phyloP scores from a whole-genome alignment of 2,113 vertebrate genomes.

The Austrofundulus limnaeus region DNA sequence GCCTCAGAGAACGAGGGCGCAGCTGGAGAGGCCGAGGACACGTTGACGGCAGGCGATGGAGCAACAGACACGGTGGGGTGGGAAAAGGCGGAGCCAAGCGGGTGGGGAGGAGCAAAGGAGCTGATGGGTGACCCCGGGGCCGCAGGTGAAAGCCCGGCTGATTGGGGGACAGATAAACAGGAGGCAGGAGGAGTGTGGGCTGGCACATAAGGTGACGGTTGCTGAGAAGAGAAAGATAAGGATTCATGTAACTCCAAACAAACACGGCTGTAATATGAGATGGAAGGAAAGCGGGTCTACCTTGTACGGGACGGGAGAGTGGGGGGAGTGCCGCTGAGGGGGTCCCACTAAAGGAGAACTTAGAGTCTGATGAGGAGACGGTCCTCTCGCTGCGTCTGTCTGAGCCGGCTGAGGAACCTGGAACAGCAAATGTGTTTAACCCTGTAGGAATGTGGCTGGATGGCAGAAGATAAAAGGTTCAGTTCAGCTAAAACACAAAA shows the following conservation, averaged over 20 bases:
- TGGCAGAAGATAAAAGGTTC: background rate
- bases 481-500: background rate
- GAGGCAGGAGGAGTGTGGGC: constrained; percentile 9
- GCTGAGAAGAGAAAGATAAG: constrained; percentile 48
- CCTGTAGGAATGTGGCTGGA: background rate
- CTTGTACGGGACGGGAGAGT: constrained; percentile 80
- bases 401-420: constrained; percentile 36
- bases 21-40: constrained; percentile 23
- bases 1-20: constrained; percentile 30
- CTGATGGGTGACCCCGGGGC: constrained; percentile 34
- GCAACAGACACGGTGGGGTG: constrained; percentile 8
- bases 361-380: constrained; percentile 41
- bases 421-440: background rate
- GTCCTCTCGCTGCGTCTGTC: constrained; percentile 27
- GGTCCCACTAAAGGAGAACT: constrained; percentile 13
- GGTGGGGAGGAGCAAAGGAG: constrained; percentile 29
- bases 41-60: constrained; percentile 12
- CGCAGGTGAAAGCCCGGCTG: constrained; percentile 25
- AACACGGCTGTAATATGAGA: background rate
- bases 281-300: constrained; percentile 39
- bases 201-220: constrained; percentile 61
- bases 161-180: constrained; percentile 26
- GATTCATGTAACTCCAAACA: background rate
- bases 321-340: constrained; percentile 32
- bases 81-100: constrained; percentile 17